These are phyloP conservation scores for Volucella zonaria DNA, from an alignment of 2,888 invertebrate genomes.

Conservation along the genomic window DNA sequence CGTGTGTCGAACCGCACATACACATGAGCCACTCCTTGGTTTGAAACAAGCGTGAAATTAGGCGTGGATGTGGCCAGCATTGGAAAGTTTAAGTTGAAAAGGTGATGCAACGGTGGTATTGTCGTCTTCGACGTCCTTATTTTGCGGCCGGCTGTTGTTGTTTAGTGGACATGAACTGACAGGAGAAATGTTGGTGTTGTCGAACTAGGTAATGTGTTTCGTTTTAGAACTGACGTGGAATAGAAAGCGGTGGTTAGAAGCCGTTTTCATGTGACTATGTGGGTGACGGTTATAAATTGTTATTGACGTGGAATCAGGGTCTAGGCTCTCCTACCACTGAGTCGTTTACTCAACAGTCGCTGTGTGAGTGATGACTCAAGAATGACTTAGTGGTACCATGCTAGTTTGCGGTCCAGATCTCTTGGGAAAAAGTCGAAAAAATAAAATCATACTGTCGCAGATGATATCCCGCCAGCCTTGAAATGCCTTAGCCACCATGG, in stretches of 20 bases:
- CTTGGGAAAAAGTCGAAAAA: no score
- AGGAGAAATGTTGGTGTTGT: slow-evolving; percentile 28
- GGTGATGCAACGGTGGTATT: slow-evolving; percentile 12
- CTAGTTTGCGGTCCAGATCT: no score
- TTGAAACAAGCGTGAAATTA: slow-evolving; percentile 53
- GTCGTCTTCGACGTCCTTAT: no score
- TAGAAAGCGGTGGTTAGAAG: neutral
- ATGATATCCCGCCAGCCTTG: no score
- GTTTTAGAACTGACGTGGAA: slow-evolving; percentile 26
- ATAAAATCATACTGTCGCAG: no score
- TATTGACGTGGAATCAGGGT: no score
- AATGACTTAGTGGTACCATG: no score
- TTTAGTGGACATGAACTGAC: slow-evolving; percentile 47
- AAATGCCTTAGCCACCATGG: no score
- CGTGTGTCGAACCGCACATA: slow-evolving; percentile 31
- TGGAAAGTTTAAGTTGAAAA: slow-evolving; percentile 45
- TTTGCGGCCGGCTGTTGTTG: slow-evolving; percentile 18
- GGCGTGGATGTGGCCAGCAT: slow-evolving; percentile 45
- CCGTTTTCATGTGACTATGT: neutral
- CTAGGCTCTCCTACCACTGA: no score
- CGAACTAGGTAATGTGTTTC: neutral
- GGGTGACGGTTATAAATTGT: neutral
- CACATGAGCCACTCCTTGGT: slow-evolving; percentile 19
- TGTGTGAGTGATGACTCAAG: no score
- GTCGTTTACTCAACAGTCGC: no score